phyloP scores from a whole-genome alignment of 2,888 invertebrate species.

The Dryobotodes eremita region DNA sequence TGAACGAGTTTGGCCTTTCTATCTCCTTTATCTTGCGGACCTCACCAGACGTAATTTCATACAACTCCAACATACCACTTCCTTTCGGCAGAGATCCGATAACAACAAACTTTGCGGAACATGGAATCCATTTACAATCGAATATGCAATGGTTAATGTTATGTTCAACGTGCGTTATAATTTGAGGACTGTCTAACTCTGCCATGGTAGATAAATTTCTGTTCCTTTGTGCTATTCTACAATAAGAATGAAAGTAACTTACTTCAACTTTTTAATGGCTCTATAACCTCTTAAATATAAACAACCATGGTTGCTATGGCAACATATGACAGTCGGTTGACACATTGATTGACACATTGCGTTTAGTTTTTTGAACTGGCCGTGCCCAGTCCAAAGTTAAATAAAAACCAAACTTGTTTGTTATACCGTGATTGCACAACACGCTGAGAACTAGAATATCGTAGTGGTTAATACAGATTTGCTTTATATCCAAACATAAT shows the following conservation, averaged over 20 bases:
- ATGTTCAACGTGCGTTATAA: slow-evolving; percentile 96
- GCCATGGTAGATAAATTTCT: slow-evolving; percentile 65
- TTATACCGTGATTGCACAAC: neutral
- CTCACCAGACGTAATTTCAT: slow-evolving; percentile 94
- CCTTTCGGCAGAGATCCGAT: slow-evolving; percentile 96
- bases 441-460: neutral
- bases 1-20: slow-evolving; percentile 96
- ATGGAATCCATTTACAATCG: slow-evolving; percentile 99
- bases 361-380: slow-evolving; percentile 3
- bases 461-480: neutral
- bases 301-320: slow-evolving; percentile 77
- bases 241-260: neutral
- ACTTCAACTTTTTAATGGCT: neutral
- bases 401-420: neutral
- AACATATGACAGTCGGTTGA: slow-evolving; percentile 62
- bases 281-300: slow-evolving; percentile 73
- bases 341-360: neutral
- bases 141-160: slow-evolving; percentile 96
- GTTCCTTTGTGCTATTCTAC: neutral
- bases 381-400: neutral
- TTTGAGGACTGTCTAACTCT: slow-evolving; percentile 95
- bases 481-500: neutral
- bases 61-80: slow-evolving; percentile 96
- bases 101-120: slow-evolving; percentile 97
- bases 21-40: slow-evolving; percentile 93